Percentiles rank a stretch among this genome's conserved stretches.
These are phyloP conservation scores for Paratilapia polleni DNA, from an alignment of 2,113 vertebrate genomes.

Conservation along the genomic window DNA sequence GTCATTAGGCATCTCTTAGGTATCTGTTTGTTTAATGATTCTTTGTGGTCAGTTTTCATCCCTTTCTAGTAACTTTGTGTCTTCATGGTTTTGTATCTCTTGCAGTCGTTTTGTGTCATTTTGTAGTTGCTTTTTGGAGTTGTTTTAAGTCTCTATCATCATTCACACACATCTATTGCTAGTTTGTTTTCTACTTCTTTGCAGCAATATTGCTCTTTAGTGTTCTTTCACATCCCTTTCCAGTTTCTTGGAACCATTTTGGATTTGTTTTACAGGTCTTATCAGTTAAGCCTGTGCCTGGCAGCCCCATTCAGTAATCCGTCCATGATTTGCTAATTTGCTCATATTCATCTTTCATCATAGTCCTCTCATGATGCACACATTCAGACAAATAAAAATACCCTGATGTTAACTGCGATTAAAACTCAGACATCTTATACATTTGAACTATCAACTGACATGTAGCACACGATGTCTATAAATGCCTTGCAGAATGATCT, in stretches of 20 bases:
- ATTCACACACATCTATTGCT: neutral
- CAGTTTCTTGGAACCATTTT: neutral
- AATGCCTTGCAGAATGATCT: constrained; percentile 24
- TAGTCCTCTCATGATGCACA: constrained; percentile 13
- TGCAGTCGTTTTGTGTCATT: neutral
- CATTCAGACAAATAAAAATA: constrained; percentile 21
- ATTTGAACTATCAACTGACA: neutral
- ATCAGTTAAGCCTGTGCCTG: neutral
- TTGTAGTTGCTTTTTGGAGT: neutral
- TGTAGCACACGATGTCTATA: neutral
- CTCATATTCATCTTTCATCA: constrained; percentile 1
- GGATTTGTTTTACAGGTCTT: neutral
- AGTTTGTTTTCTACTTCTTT: neutral
- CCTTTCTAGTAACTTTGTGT: neutral
- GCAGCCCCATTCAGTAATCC: neutral
- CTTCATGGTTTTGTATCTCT: neutral
- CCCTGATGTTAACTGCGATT: neutral
- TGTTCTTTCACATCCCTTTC: neutral
- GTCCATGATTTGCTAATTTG: neutral
- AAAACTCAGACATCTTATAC: constrained; percentile 11
- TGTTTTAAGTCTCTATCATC: neutral
- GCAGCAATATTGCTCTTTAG: neutral
- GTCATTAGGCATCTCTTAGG: too few species aligned
- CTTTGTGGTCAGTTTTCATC: too few species aligned
- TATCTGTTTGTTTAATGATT: too few species aligned